Evolutionary conservation across 2,888 invertebrate genomes (phyloP), one percentile per base, ranked within the genome.

Genomic region (Epicampocera succincta): DNA sequence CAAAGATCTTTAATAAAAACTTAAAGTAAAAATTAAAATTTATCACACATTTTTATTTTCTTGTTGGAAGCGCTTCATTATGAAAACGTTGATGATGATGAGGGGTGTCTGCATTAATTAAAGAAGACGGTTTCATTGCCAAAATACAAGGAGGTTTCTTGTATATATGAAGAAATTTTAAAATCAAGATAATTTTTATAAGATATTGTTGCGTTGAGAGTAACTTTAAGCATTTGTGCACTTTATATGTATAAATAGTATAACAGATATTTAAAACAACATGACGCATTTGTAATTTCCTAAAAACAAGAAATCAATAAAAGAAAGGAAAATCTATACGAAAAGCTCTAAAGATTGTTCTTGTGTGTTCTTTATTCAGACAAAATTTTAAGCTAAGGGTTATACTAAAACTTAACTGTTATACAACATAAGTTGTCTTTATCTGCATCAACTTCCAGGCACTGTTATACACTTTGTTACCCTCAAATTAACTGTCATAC

Each of bases 101-200:
- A n/a, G n/a, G n/a, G n/a, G 19, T 6, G 29, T 69, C 12, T 63
- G 44, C 44, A 61, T 21, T 21, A 29, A 29, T 44, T 17, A 3
- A 21, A 25, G 33, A 58, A 33, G 15, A 60, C 40, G 48, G 13
- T 19, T 33, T 75, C 65, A 71, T 52, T 50, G 65, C 48, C 42
- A 63, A 61, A 66, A 42, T 60, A 38, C 63, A 46, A 46, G 13
- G 15, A 1, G 74, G 75, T 33, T 33, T 3, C 25, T 2, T 3
- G 25, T 66, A 61, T 25, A 72, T 72, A 25, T 80, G 75, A 40
- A 63, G 60, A 65, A 44, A 54, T 42, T 63, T 75, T 46, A 2
- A 15, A 0, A 0, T 42, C 25, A 60, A 68, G 42, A 65, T 65
- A 48, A 46, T 56, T 56, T 56, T 8, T 17, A 4, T 8, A 33